These are phyloP conservation scores for Peromyscus nudipes DNA, from an alignment of 2,797 vertebrate genomes.

Conservation along the genomic window DNA sequence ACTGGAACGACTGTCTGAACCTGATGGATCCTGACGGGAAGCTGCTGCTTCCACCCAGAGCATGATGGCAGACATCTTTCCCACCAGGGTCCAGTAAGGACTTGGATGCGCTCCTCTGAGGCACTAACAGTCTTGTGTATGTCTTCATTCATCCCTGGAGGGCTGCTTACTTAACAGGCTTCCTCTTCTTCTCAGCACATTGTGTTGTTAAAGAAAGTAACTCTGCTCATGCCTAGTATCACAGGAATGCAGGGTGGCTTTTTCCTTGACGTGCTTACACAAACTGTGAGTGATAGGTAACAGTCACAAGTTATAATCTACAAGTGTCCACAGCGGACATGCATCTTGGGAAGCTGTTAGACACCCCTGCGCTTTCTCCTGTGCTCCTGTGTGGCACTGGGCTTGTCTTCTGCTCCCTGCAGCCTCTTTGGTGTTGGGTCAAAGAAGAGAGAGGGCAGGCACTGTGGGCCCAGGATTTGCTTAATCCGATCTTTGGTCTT, in stretches of 20 bases:
- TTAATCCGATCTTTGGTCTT: not conserved
- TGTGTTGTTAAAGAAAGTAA: not conserved
- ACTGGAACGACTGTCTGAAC: not conserved
- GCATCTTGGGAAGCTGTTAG: not conserved
- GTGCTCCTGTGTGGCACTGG: not conserved
- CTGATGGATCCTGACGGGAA: not conserved
- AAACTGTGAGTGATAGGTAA: not conserved
- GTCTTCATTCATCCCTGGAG: not conserved
- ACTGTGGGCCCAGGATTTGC: not conserved
- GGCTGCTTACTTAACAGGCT: not conserved
- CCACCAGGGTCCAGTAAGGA: not conserved
- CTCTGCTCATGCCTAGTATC: not conserved
- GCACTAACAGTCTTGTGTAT: not conserved
- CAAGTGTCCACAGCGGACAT: fast-evolving
- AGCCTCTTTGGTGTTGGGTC: not conserved
- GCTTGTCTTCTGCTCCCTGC: not conserved
- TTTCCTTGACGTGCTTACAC: not conserved
- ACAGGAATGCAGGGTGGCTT: not conserved
- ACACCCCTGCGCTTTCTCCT: not conserved
- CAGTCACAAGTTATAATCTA: not conserved
- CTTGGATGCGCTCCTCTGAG: not conserved
- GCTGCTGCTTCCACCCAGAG: fast-evolving
- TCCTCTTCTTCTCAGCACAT: not conserved
- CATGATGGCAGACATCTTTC: not conserved
- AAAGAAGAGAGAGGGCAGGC: not conserved